phyloP scores from a whole-genome alignment of 35 echinoderm and acorn worm genomes.

The Apostichopus japonicus region DNA sequence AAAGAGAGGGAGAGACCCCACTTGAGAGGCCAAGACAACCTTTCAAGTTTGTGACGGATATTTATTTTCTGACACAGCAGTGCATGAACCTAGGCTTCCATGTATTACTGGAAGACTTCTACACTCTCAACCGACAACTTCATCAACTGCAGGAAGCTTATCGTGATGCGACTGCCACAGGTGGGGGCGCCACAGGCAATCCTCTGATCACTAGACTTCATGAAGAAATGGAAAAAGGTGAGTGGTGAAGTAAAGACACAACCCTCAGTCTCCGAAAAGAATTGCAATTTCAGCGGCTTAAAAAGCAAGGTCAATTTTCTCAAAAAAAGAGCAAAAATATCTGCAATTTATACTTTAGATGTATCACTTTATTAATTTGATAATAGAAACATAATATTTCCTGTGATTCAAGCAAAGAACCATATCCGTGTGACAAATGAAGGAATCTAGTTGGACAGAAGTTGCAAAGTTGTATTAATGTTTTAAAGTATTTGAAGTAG shows the following conservation, averaged over 20 bases:
- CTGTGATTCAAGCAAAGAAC: too few species aligned
- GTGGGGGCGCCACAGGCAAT: constrained; percentile 47
- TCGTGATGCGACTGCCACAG: constrained; percentile 58
- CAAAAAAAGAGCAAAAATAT: too few species aligned
- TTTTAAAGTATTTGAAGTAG: too few species aligned
- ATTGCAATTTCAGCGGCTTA: too few species aligned
- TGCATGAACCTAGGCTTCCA: constrained; percentile 91
- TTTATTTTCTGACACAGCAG: constrained; percentile 92
- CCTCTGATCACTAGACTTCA: constrained; percentile 61
- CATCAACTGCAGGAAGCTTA: constrained; percentile 75
- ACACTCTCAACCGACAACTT: constrained; percentile 71
- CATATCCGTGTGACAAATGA: too few species aligned
- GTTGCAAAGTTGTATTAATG: too few species aligned
- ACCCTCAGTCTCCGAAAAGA: not conserved
- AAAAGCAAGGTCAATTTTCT: too few species aligned
- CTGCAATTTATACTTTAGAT: too few species aligned
- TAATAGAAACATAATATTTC: too few species aligned
- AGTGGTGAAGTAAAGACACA: not conserved
- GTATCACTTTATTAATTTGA: too few species aligned
- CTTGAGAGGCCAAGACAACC: constrained; percentile 21
- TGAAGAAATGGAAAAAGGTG: constrained; percentile 93
- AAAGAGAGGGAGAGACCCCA: constrained; percentile 57
- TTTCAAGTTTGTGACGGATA: constrained; percentile 89
- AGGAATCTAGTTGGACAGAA: too few species aligned
- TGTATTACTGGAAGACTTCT: constrained; percentile 69